Conservation (phyloP, 2,113 vertebrate species). For the Zootoca vivipara region DNA sequence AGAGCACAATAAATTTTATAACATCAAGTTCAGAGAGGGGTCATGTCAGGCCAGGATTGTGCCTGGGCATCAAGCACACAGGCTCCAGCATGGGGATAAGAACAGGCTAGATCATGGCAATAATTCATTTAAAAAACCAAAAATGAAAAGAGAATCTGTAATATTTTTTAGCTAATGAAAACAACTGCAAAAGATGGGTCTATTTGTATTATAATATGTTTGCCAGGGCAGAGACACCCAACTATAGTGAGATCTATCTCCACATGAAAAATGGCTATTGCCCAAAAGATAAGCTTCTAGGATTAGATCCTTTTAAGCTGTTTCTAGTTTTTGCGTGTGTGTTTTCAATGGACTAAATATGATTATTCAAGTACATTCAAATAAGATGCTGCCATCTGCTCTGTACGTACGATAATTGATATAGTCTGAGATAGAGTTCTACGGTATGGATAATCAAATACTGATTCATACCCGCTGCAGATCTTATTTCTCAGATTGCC, state of each 20-base stretch:
- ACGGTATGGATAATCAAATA: neutral
- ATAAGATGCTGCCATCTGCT: slow-evolving; percentile 22
- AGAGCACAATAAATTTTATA: neutral
- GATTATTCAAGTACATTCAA: slow-evolving; percentile 20
- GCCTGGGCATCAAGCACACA: neutral
- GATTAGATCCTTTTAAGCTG: slow-evolving; percentile 16
- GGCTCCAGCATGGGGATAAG: neutral
- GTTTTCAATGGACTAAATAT: slow-evolving; percentile 17
- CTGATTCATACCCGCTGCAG: neutral
- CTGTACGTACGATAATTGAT: neutral
- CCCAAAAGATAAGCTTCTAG: slow-evolving; percentile 6
- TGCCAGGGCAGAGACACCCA: neutral
- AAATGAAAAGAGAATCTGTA: neutral
- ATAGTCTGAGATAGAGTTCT: neutral
- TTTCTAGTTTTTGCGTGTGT: neutral
- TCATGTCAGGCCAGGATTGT: neutral
- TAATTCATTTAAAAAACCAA: neutral
- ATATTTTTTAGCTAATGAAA: slow-evolving; percentile 19
- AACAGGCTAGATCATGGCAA: neutral
- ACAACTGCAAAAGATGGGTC: neutral
- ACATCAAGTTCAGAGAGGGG: neutral
- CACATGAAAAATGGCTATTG: neutral
- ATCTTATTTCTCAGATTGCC: neutral
- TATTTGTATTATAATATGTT: neutral
- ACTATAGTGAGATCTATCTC: neutral